Conservation (phyloP, 2,888 invertebrate genomes). For the Zygaena filipendulae region DNA sequence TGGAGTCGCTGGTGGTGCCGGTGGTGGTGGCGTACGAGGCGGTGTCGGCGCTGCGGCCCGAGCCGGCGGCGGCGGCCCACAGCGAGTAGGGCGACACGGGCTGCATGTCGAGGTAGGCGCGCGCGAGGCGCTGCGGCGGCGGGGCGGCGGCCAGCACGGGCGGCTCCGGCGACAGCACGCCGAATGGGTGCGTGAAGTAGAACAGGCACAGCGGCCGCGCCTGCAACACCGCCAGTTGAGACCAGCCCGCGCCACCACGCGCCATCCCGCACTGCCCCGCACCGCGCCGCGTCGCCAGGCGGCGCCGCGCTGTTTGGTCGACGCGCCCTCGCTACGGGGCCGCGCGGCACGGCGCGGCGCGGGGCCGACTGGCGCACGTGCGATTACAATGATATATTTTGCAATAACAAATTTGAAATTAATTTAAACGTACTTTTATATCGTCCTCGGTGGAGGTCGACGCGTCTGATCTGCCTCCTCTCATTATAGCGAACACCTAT, state of each 20-base stretch:
- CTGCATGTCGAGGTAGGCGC: slow-evolving; percentile 38
- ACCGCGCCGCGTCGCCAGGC: neutral
- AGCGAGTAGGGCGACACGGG: slow-evolving; percentile 28
- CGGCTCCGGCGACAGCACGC: slow-evolving; percentile 60
- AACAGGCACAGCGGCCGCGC: slow-evolving; percentile 62
- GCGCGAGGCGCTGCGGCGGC: slow-evolving; percentile 16
- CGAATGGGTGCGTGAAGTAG: slow-evolving; percentile 68
- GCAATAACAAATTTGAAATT: too few relatives aligned
- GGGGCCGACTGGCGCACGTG: slow-evolving; percentile 1
- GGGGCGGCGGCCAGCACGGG: slow-evolving; percentile 24
- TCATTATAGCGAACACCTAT: too few relatives aligned
- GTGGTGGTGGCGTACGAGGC: slow-evolving; percentile 17
- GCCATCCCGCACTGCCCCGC: neutral
- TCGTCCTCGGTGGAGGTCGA: slow-evolving; percentile 59
- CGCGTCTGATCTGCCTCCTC: slow-evolving; percentile 50
- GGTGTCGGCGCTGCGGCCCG: slow-evolving; percentile 28
- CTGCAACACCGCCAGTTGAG: slow-evolving; percentile 22
- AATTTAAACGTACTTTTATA: slow-evolving; percentile 47
- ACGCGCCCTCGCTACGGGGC: too few relatives aligned
- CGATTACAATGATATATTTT: neutral
- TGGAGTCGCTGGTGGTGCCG: too few relatives aligned
- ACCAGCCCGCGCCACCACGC: neutral
- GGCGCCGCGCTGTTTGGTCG: neutral
- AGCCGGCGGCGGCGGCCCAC: slow-evolving; percentile 24
- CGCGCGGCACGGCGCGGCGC: too few relatives aligned